Conservation (phyloP, 2,797 vertebrate genomes). For the Steatocranus sp. region DNA sequence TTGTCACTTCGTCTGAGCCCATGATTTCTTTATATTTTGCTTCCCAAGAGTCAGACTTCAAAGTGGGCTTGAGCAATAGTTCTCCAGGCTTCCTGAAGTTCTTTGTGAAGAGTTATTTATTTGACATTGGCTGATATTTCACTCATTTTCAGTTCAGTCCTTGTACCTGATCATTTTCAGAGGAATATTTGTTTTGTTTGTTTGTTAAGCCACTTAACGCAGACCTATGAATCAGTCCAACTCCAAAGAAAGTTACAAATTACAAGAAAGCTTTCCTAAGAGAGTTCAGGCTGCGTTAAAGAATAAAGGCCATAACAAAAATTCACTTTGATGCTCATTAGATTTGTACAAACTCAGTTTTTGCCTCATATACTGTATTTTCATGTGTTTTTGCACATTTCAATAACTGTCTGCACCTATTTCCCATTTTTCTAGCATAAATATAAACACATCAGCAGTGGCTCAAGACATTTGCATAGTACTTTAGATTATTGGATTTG, state of each 20-base stretch:
- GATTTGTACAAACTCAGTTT: neutral
- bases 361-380: neutral
- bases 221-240: neutral
- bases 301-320: neutral
- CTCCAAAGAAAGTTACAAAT: neutral
- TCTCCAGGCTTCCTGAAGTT: neutral
- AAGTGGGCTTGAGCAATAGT: neutral
- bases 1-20: slow-evolving; percentile 6
- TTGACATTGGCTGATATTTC: neutral
- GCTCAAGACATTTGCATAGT: neutral
- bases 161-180: neutral
- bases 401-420: neutral
- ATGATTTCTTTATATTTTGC: neutral
- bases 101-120: neutral
- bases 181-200: neutral
- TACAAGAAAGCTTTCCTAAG: neutral
- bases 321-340: neutral
- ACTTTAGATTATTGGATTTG: slow-evolving; percentile 29
- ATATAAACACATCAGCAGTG: neutral
- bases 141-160: neutral
- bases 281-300: neutral
- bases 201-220: neutral
- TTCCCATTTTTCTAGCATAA: neutral
- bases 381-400: neutral
- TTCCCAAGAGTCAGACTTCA: neutral